A percentile compares a stretch with the other conserved stretches of the same genome.
phyloP scores from a whole-genome alignment of 2,797 vertebrate species.

The Sardinella longiceps region DNA sequence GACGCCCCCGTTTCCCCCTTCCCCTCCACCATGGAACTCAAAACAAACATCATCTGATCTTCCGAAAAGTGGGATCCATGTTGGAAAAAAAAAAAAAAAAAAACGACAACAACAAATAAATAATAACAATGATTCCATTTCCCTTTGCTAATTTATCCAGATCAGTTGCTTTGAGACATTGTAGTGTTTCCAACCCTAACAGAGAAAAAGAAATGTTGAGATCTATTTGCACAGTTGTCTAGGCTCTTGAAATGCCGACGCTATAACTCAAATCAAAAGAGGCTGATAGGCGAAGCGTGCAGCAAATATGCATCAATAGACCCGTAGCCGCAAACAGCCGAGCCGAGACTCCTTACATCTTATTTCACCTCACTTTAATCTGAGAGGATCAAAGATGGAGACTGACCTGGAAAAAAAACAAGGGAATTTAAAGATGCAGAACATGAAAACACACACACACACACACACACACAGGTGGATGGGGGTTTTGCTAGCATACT shows the following conservation, averaged over 20 bases:
- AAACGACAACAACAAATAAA: background rate
- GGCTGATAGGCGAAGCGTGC: background rate
- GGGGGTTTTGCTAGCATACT: background rate
- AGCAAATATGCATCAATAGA: background rate
- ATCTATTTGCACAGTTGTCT: constrained; percentile 9
- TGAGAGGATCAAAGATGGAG: background rate
- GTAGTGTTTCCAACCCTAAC: background rate
- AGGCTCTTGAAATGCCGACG: background rate
- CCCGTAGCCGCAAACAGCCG: background rate
- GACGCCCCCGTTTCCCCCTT: constrained; percentile 44
- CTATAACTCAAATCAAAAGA: constrained; percentile 4
- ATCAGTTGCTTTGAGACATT: background rate
- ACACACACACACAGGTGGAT: background rate
- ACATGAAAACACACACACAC: background rate
- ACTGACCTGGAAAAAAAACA: background rate
- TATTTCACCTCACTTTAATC: background rate
- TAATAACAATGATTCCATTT: background rate
- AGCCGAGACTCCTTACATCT: background rate
- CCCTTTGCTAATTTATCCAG: background rate
- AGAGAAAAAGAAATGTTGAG: background rate
- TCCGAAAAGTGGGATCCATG: background rate
- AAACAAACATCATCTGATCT: constrained; percentile 56
- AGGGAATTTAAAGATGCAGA: constrained; percentile 6
- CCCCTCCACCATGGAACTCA: constrained; percentile 41
- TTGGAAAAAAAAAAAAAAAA: background rate